Conservation (phyloP, 2,888 invertebrate species). For the Andrena bucephala region DNA sequence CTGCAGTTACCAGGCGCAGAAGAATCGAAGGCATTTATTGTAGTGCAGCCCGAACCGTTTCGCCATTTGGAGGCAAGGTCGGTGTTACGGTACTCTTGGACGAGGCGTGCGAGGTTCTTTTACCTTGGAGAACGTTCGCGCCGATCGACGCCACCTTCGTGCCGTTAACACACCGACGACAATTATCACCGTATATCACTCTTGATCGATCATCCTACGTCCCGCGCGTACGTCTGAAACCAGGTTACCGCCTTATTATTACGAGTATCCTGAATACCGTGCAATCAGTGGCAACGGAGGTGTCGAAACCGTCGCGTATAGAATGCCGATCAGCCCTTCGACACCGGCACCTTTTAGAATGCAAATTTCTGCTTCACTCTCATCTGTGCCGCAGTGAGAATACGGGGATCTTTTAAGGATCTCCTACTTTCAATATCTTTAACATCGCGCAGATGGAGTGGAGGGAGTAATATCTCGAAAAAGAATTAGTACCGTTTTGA, state of each 20-base stretch:
- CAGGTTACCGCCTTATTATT: conserved; percentile 31
- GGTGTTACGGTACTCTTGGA: conserved; percentile 79
- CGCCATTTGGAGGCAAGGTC: conserved; percentile 79
- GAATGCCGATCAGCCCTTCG: conserved; percentile 4
- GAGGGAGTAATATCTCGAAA: too few species aligned
- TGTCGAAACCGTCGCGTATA: conserved; percentile 20
- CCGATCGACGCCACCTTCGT: conserved; percentile 40
- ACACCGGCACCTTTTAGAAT: neutral
- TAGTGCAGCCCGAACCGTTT: conserved; percentile 66
- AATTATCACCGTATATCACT: conserved; percentile 38
- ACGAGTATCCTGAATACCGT: conserved; percentile 9
- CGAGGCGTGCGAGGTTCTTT: conserved; percentile 70
- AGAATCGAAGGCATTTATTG: conserved; percentile 67
- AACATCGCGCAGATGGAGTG: too few species aligned
- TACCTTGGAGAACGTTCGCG: conserved; percentile 41
- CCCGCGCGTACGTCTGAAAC: conserved; percentile 17
- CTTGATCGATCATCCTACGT: conserved; percentile 35
- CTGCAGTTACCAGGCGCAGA: conserved; percentile 50
- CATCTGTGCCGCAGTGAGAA: neutral
- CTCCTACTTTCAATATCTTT: too few species aligned
- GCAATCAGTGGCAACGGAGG: neutral
- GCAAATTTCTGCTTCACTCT: neutral
- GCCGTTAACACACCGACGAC: conserved; percentile 22
- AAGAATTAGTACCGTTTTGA: neutral
- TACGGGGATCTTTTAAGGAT: neutral